Evolutionary conservation across 2,888 invertebrate species (phyloP).

Genomic region (Heteropelma amictum): DNA sequence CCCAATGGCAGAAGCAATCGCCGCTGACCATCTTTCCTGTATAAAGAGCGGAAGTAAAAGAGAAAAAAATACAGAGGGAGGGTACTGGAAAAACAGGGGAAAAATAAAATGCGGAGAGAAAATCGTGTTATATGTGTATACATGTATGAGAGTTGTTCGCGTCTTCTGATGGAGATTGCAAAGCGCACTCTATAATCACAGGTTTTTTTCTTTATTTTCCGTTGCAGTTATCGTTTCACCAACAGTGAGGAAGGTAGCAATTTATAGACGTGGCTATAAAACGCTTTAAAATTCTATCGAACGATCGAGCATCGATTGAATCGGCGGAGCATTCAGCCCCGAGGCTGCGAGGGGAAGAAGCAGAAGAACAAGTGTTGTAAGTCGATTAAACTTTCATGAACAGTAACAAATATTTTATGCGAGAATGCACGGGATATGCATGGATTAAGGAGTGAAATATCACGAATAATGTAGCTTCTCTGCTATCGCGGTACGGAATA

Average conservation of each 20-base stretch:
- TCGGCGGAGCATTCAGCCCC: constrained; percentile 24
- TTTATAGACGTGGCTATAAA: constrained; percentile 54
- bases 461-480: not conserved
- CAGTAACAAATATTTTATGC: constrained; percentile 9
- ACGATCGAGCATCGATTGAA: constrained; percentile 47
- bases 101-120: not conserved
- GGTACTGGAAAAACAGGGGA: not conserved
- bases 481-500: too few species aligned
- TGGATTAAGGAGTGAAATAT: constrained; percentile 4
- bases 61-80: not conserved
- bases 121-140: too few species aligned
- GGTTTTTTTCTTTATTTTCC: constrained; percentile 23
- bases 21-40: constrained; percentile 40
- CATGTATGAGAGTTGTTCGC: constrained; percentile 14
- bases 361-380: constrained; percentile 45
- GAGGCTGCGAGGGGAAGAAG: constrained; percentile 12
- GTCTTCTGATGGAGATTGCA: constrained; percentile 12
- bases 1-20: constrained; percentile 44
- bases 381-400: constrained; percentile 51
- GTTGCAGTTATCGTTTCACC: constrained; percentile 48
- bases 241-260: constrained; percentile 41
- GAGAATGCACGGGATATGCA: not conserved
- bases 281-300: constrained; percentile 53
- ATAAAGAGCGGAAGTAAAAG: not conserved
- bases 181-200: constrained; percentile 24